phyloP scores from a whole-genome alignment of 2,113 vertebrate species.

The Oenanthe melanoleuca region DNA sequence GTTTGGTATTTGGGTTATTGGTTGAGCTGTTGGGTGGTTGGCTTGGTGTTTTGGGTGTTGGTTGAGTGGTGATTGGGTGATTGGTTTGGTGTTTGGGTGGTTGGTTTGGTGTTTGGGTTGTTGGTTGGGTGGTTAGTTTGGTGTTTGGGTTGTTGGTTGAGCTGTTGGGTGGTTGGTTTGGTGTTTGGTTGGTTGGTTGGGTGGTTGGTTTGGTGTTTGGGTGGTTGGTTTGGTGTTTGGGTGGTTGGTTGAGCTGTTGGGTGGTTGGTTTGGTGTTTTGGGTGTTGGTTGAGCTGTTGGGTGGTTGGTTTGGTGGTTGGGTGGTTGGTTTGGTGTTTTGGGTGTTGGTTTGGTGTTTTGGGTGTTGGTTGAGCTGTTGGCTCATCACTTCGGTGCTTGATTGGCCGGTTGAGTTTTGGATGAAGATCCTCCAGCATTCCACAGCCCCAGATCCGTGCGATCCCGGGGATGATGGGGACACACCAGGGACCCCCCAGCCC shows the following conservation, averaged over 20 bases:
- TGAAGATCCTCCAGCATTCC: background rate
- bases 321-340: too few relatives aligned
- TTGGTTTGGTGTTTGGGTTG: too few relatives aligned
- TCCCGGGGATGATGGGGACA: accelerated
- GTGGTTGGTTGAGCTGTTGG: background rate
- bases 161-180: background rate
- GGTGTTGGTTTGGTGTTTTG: background rate
- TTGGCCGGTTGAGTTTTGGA: accelerated
- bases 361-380: accelerated
- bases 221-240: background rate
- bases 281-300: accelerated
- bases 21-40: background rate
- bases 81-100: background rate
- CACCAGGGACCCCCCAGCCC: accelerated
- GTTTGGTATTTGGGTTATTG: background rate
- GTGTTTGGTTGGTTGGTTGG: too few relatives aligned
- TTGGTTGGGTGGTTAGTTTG: background rate
- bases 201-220: too few relatives aligned
- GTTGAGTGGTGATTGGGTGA: background rate
- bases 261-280: background rate
- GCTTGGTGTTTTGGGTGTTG: too few relatives aligned
- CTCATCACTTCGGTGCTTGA: accelerated
- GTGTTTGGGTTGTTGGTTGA: background rate
- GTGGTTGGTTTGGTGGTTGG: background rate
- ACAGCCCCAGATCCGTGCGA: accelerated